phyloP scores from a whole-genome alignment of 1,140 invertebrate species.

The Lepidostoma basale region DNA sequence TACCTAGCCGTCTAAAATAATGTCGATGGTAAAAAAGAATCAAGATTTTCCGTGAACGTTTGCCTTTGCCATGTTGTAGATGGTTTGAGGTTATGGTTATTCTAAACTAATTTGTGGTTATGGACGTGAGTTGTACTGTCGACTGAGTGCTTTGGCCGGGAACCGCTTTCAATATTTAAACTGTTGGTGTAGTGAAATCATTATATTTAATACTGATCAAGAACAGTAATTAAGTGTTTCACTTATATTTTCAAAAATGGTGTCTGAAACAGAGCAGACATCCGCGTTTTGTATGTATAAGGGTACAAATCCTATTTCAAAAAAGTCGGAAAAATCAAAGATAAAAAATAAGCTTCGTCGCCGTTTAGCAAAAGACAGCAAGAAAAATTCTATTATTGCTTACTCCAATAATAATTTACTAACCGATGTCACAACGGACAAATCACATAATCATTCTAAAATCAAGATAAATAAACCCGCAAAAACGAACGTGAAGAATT shows the following conservation, averaged over 20 bases:
- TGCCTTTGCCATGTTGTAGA: too few species aligned
- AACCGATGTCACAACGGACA: neutral
- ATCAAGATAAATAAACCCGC: neutral
- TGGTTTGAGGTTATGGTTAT: too few species aligned
- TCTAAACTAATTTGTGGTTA: too few species aligned
- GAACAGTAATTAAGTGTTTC: too few species aligned
- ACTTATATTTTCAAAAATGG: neutral
- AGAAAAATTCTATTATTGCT: neutral
- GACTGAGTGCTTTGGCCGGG: too few species aligned
- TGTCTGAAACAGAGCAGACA: neutral
- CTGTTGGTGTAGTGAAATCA: too few species aligned
- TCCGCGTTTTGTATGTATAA: constrained; percentile 32
- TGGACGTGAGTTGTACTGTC: too few species aligned
- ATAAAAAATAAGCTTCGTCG: constrained; percentile 17
- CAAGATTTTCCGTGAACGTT: too few species aligned
- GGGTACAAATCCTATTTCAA: neutral
- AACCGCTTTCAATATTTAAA: too few species aligned
- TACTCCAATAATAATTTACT: neutral
- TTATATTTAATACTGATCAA: too few species aligned
- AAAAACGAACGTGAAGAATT: neutral
- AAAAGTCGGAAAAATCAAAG: constrained; percentile 27
- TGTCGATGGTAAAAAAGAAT: too few species aligned
- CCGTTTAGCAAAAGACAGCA: constrained; percentile 16
- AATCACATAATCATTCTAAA: neutral
- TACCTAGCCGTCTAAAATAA: too few species aligned